Base-by-base conservation (phyloP, 1,140 invertebrate genomes). In the Drosophila subpulchrella region DNA sequence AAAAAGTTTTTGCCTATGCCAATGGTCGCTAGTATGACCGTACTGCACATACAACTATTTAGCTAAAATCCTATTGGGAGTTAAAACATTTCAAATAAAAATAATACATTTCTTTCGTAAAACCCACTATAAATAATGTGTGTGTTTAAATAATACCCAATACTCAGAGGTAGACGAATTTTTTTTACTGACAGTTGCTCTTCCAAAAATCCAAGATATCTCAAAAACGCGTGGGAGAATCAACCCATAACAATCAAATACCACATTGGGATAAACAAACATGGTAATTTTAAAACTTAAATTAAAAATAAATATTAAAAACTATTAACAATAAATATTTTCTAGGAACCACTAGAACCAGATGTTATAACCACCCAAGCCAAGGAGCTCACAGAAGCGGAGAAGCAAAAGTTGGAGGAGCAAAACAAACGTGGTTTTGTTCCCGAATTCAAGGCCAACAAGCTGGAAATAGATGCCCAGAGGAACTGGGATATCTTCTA, bases 401-500 rank as follows among this genome's bases (percentile, higher is more conserved):
- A 97, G 76, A 92, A 93, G 41, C 83, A 93, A 41, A 94, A 93
- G 63, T 92, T 97, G 47, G 91, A 93, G 41, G 92, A 92, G 0
- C 97, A 97, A 93, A 94, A 97, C 90, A 94, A 93, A 1, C 94
- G 96, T 46, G 65, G 65, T 12, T 78, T 97, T 8, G 95, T 98
- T 1, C 92, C 94, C 0, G 94, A 95, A 72, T 97, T 96, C 92
- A 96, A 96, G 90, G 97, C 97, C 34, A 93, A 94, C 6, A 96
- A 97, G 92, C 85, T 99, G 20, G 98, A 99, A 93, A 93, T 92
- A 50, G 95, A 99, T 81, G 97, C 98, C 0, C 95, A 96, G 84
- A 97, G 97, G 76, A 95, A 99, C 92, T 99, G 99, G 99, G 98
- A 99, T 93, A 93, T 98, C 50, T 99, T 99, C 93, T 99, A 99